Evolutionary conservation across 35 echinoderm and acorn worm species (phyloP).

Genomic region (Chiridota heheva): DNA sequence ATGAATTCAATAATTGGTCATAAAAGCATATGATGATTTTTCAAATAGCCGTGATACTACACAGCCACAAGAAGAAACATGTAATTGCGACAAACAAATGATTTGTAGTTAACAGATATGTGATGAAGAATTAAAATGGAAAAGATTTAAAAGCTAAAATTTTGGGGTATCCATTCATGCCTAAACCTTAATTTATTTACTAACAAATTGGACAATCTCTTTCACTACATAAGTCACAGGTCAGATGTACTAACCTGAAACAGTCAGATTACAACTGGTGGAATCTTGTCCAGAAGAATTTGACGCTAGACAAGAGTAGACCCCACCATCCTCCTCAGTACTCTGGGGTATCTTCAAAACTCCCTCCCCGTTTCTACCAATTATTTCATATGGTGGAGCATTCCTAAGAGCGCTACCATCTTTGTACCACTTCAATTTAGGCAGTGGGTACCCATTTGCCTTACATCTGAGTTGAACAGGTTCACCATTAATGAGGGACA

Average conservation of each 20-base stretch:
- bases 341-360: constrained; percentile 30
- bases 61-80: background rate
- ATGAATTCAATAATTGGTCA: too few species aligned
- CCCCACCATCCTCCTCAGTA: constrained; percentile 53
- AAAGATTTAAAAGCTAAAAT: background rate
- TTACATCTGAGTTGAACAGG: constrained; percentile 46
- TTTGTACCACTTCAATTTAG: constrained; percentile 58
- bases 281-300: constrained; percentile 58
- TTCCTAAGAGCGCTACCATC: constrained; percentile 33
- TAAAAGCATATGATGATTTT: too few species aligned
- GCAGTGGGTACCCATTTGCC: constrained; percentile 36
- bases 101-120: background rate
- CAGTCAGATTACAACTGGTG: constrained; percentile 31
- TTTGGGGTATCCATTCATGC: constrained; percentile 7
- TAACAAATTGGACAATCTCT: too few species aligned
- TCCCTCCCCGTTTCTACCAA: constrained; percentile 33
- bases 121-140: background rate
- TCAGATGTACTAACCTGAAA: too few species aligned
- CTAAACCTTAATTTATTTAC: constrained; percentile 6
- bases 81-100: too few species aligned
- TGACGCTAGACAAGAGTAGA: constrained; percentile 51
- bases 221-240: too few species aligned
- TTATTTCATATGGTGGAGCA: constrained; percentile 53
- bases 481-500: constrained; percentile 38
- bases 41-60: too few species aligned